Evolutionary conservation across 2,113 vertebrate genomes (phyloP).

Genomic region (sheep (Ovis aries)): DNA sequence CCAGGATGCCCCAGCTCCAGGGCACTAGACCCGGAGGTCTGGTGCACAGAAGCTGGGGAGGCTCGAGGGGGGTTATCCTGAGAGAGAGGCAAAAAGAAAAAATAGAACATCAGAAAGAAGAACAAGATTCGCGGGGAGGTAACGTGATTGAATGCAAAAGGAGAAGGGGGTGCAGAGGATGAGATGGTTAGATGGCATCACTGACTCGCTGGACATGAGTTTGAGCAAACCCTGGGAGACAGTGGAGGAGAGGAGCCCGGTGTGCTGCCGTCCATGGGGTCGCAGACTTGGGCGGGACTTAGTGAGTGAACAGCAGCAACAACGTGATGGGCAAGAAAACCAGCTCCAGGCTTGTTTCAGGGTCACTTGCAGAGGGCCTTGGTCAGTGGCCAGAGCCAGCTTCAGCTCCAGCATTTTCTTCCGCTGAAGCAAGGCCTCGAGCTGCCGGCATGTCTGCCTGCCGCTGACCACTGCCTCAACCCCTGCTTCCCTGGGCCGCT

Average conservation of each 20-base stretch:
- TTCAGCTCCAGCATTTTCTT: not conserved
- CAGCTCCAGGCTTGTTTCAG: not conserved
- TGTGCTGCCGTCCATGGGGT: not conserved
- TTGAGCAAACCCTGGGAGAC: not conserved
- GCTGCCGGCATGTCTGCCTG: rapidly evolving
- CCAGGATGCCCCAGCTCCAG: not conserved
- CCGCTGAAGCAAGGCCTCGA: rapidly evolving
- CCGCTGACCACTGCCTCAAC: not conserved
- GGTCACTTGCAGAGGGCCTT: not conserved
- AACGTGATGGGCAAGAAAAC: not conserved
- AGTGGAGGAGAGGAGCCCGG: not conserved
- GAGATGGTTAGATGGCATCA: not conserved
- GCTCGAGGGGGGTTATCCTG: not conserved
- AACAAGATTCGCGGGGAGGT: not conserved
- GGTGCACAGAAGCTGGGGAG: not conserved
- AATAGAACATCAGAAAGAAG: not conserved
- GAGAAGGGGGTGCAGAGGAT: not conserved
- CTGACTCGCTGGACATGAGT: not conserved
- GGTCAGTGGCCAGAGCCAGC: not conserved
- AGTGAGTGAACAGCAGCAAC: not conserved
- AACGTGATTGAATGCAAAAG: not conserved
- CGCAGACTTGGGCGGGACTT: not conserved
- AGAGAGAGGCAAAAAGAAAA: not conserved
- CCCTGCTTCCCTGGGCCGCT: not conserved
- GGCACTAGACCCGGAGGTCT: not conserved